These are phyloP conservation scores for Psettodes erumei DNA, from an alignment of 2,113 vertebrate species.

Conservation along the genomic window DNA sequence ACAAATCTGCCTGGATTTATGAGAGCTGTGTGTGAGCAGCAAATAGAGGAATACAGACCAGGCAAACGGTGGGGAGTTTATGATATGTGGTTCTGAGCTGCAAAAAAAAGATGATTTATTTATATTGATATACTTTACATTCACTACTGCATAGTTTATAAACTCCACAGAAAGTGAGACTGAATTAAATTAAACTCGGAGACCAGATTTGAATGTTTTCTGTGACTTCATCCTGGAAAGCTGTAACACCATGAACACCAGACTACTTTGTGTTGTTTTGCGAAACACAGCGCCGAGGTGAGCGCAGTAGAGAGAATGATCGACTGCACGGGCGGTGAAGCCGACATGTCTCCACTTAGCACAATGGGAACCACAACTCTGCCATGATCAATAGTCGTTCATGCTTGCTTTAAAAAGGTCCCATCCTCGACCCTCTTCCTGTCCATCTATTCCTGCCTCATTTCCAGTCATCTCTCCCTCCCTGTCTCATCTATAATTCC, in stretches of 20 bases:
- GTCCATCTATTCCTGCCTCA: slow-evolving; percentile 59
- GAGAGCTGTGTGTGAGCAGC: slow-evolving; percentile 48
- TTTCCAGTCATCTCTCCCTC: slow-evolving; percentile 60
- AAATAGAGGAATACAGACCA: slow-evolving; percentile 56
- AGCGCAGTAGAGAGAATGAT: slow-evolving; percentile 47
- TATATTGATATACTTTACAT: background rate
- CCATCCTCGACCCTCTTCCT: slow-evolving; percentile 64
- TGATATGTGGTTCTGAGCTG: slow-evolving; percentile 7
- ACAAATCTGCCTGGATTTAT: slow-evolving; percentile 68
- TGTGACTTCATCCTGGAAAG: background rate
- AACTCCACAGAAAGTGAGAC: background rate
- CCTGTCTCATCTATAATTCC: slow-evolving; percentile 55
- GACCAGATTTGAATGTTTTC: background rate
- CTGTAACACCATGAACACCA: background rate
- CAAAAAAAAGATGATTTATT: background rate
- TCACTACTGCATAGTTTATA: background rate
- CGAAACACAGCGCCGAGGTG: slow-evolving; percentile 13
- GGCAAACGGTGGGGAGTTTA: slow-evolving; percentile 35
- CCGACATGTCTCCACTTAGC: slow-evolving; percentile 59
- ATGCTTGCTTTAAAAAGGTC: slow-evolving; percentile 71
- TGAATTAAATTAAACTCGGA: background rate
- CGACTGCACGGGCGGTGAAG: slow-evolving; percentile 37
- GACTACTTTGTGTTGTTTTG: background rate
- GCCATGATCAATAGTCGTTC: slow-evolving; percentile 77
- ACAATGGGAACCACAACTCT: slow-evolving; percentile 69